A percentile compares a stretch with the other conserved stretches of the same genome.
phyloP scores from a whole-genome alignment of 2,888 invertebrate genomes.

The Ectemnius lituratus region DNA sequence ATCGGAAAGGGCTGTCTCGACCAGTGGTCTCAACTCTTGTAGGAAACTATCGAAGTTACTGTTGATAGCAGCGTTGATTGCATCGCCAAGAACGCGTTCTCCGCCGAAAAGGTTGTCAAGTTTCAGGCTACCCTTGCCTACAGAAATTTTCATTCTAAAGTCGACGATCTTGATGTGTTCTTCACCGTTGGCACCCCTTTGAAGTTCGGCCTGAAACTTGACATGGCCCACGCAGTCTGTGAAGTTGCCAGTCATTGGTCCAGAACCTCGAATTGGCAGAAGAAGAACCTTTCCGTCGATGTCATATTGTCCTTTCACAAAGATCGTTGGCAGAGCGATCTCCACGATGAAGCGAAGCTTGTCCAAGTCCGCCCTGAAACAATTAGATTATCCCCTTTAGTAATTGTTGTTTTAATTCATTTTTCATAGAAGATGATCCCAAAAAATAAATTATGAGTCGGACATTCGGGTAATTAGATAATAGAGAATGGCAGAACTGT shows the following conservation, averaged over 20 bases:
- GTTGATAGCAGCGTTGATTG: constrained; percentile 82
- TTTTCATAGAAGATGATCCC: not conserved
- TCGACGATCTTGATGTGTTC: constrained; percentile 80
- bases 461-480: no score
- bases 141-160: constrained; percentile 78
- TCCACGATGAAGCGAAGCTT: constrained; percentile 78
- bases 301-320: constrained; percentile 81
- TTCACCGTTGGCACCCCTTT: constrained; percentile 76
- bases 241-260: constrained; percentile 81
- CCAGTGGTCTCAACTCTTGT: constrained; percentile 80
- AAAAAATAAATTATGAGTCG: no score
- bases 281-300: constrained; percentile 81
- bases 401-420: constrained; percentile 5
- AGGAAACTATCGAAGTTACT: constrained; percentile 82
- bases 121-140: constrained; percentile 81
- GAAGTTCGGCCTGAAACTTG: constrained; percentile 74
- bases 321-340: constrained; percentile 80
- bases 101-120: constrained; percentile 85
- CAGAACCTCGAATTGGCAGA: constrained; percentile 81
- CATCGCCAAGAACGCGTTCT: constrained; percentile 81
- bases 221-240: constrained; percentile 80
- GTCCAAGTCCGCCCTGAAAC: constrained; percentile 79
- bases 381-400: constrained; percentile 39
- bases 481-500: no score
- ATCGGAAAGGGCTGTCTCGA: constrained; percentile 80